Evolutionary conservation across 2,113 vertebrate genomes (phyloP), one percentile per base, ranked within the genome.

Genomic region (Antechinus flavipes): DNA sequence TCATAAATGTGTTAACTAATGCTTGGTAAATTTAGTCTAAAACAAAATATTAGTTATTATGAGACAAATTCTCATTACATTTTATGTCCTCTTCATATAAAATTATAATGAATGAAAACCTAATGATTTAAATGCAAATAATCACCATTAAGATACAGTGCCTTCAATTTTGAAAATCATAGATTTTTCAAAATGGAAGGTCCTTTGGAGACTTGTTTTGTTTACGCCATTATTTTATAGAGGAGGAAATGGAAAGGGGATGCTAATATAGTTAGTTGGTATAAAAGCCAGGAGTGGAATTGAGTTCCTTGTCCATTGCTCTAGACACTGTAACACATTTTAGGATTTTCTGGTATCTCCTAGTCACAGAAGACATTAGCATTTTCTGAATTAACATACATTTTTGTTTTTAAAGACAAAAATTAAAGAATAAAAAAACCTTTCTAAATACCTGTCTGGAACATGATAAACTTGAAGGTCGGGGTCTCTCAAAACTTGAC

Each of bases 401-500:
- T 76, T 68, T 84, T 76, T 68, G 35, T 68, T 26, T 23, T n/a
- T n/a, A 76, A 76, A 84, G 35, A 22, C 35, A 84, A 84, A 84
- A 84, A 23, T 42, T 84, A 84, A 84, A 84, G n/a, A n/a, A 76
- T 2, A 14, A 22, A 84, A 84, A 94, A 90, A 55, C 46, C 53
- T 11, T 52, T 90, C 92, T 53, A 91, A 90, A 25, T 98, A 98
- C 98, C 98, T 98, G 95, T 94, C 91, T 97, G 90, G 94, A 94
- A 93, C 94, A 96, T 35, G 94, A 68, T 54, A n/a, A 22, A 7
- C 53, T 95, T 92, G 97, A 96, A 94, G 96, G 89, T 96, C 94
- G 46, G 0, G 54, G 84, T 94, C 97, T 98, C 93, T 98, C 97
- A 93, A 92, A 96, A 93, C 49, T 96, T 92, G 91, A 30, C 10